Evolutionary conservation across 2,797 vertebrate species (phyloP), one percentile per base, ranked within the genome.

Genomic region (Mormyrops attenuatus): DNA sequence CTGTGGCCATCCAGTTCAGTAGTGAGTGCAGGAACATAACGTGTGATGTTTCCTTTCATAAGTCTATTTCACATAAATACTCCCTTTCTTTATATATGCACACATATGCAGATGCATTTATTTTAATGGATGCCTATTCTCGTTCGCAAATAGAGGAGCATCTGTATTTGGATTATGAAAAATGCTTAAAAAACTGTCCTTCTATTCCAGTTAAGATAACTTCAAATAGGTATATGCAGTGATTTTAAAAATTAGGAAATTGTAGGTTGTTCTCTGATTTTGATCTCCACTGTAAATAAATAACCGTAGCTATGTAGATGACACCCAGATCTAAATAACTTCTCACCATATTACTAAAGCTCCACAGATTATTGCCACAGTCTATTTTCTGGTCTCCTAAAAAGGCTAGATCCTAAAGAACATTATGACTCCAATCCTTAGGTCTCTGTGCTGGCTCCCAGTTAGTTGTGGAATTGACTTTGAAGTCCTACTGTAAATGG

Each of bases 1-100:
- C 95, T 0, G 93, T 97, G 8, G 95, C 95, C 20, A 96, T 94
- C 88, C 97, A 97, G 92, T 99, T 99, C 95, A 97, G 97, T 89
- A 95, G 96, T 96, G 91, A 94, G 96, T 92, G 85, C 85, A n/a
- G 69, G 17, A 17, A 47, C 66, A 38, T 22, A 17, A 44, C 6
- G 0, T 8, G n/a, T 50, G 41, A 26, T 85, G 47, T 15, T 50
- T 50, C 9, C 82, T 49, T 22, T 2, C 82, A 22, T 84, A 47
- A 20, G 41, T 49, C 63, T 30, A 5, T 11, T 85, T 50, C 82
- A 22, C 82, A 85, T 80, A n/a, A 85, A 5, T 50, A n/a, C 82
- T 49, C n/a, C 15, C 38, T 17, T 17, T 44, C 5, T 80, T 44
- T 80, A 2, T 77, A 38, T 22, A 73, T 73, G 26, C 11, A 69